These are phyloP conservation scores for human DNA, from an alignment of 2,113 vertebrate species.

Conservation along the genomic window DNA sequence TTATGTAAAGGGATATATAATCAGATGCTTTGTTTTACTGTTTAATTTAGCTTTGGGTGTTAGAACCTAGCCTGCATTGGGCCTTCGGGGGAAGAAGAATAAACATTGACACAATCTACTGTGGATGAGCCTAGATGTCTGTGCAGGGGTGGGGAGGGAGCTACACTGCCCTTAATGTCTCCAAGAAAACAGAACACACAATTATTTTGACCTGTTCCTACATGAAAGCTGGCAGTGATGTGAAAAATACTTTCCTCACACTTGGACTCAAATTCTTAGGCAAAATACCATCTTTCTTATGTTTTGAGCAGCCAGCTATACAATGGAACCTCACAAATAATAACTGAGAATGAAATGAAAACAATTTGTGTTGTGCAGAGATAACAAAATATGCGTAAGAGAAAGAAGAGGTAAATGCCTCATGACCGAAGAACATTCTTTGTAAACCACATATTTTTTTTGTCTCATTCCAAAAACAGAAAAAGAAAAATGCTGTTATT, in stretches of 20 bases:
- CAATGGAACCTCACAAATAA: not conserved
- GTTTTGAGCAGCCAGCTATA: not conserved
- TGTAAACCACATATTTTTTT: not conserved
- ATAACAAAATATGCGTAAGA: not conserved
- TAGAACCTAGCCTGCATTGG: too few species aligned
- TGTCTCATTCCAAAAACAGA: slow-evolving; percentile 21
- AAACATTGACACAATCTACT: fast-evolving
- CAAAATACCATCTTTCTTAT: not conserved
- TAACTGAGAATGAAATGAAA: not conserved
- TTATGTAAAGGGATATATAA: fast-evolving
- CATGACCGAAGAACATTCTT: not conserved
- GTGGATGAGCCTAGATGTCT: fast-evolving
- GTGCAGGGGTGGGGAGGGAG: fast-evolving
- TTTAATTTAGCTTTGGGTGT: not conserved
- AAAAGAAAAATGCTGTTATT: slow-evolving; percentile 52
- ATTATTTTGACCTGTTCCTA: not conserved
- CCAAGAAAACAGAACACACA: not conserved
- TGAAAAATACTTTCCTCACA: not conserved
- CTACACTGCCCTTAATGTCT: not conserved
- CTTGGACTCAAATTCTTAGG: not conserved
- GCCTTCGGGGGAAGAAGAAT: too few species aligned
- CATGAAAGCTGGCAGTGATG: not conserved
- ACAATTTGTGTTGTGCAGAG: not conserved
- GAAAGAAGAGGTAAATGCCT: not conserved
- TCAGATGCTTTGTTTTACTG: not conserved